Evolutionary conservation across 2,113 vertebrate species (phyloP).

Genomic region (Gasterosteus nipponicus): DNA sequence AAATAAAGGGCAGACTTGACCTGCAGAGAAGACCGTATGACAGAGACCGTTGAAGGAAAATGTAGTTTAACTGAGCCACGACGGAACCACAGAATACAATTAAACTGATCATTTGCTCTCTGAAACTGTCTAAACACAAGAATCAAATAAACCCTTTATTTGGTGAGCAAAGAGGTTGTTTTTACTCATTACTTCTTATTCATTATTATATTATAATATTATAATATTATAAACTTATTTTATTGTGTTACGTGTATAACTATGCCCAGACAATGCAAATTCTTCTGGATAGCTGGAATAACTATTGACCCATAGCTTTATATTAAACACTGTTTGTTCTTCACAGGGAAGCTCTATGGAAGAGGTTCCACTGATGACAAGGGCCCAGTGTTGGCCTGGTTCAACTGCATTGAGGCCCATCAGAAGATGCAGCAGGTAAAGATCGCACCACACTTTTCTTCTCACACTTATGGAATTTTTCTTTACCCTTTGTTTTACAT

Average conservation of each 20-base stretch:
- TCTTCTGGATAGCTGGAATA: neutral
- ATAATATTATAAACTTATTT: too few species aligned
- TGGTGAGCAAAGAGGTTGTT: constrained; percentile 2
- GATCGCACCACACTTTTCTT: neutral
- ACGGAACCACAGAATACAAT: neutral
- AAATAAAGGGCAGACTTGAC: neutral
- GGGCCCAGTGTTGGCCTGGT: constrained; percentile 95
- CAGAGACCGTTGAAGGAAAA: neutral
- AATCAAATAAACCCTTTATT: neutral
- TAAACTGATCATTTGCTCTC: neutral
- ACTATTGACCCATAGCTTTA: neutral
- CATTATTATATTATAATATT: too few species aligned
- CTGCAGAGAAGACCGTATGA: neutral
- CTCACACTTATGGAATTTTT: neutral
- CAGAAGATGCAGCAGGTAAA: constrained; percentile 90
- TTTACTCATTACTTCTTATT: constrained; percentile 2
- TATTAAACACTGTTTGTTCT: neutral
- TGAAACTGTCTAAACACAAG: neutral
- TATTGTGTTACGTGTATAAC: too few species aligned
- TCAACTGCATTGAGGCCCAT: constrained; percentile 94
- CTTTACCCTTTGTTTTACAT: neutral
- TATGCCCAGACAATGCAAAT: neutral
- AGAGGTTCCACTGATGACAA: constrained; percentile 96
- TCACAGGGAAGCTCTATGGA: constrained; percentile 91
- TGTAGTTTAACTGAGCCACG: neutral